phyloP scores from a whole-genome alignment of 92 coral and sea anemone genomes.

The Umimayanthus chanpuru region DNA sequence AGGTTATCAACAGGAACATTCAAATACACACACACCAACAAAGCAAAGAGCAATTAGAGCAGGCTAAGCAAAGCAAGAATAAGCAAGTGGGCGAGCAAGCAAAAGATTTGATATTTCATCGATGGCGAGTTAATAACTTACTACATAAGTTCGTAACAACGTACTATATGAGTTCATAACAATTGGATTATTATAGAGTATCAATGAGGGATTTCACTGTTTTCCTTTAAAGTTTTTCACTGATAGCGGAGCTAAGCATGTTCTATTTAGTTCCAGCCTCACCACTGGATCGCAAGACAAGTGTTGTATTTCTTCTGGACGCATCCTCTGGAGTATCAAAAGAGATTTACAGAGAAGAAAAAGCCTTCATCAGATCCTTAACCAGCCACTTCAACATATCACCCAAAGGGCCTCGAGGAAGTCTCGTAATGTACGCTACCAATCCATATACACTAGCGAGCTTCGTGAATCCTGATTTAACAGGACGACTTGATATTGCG shows the following conservation, averaged over 20 bases:
- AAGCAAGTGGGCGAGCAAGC: no score
- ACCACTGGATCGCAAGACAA: constrained; percentile 11
- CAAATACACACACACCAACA: no score
- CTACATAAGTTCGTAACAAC: no score
- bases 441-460: constrained; percentile 39
- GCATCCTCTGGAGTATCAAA: constrained; percentile 40
- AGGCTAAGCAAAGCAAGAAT: no score
- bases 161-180: no score
- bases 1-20: no score
- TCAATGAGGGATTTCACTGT: no score
- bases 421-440: constrained; percentile 46
- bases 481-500: not conserved
- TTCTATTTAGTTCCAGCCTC: constrained; percentile 22
- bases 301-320: constrained; percentile 48
- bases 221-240: not conserved
- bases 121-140: no score
- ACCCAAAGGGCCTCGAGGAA: constrained; percentile 45
- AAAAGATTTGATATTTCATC: no score
- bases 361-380: constrained; percentile 40
- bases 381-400: constrained; percentile 42
- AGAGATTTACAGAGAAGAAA: constrained; percentile 25
- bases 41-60: no score
- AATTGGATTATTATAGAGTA: no score
- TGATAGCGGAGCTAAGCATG: no score
- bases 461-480: constrained; percentile 1